These are phyloP conservation scores for Batillaria attramentaria DNA, from an alignment of 1,140 invertebrate genomes.

Conservation along the genomic window DNA sequence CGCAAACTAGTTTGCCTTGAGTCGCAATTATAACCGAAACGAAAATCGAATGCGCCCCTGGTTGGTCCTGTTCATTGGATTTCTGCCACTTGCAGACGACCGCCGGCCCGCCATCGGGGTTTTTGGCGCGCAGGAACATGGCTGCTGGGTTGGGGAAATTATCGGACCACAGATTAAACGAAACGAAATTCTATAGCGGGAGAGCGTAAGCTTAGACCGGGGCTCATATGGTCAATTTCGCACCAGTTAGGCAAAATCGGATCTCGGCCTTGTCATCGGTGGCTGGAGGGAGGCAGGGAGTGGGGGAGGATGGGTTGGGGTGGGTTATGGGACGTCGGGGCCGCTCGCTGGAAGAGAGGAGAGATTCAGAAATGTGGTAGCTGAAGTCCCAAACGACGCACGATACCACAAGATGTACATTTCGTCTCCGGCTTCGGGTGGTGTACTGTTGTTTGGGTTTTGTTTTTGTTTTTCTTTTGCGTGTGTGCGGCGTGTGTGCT, in stretches of 20 bases:
- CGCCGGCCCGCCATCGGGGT: background rate
- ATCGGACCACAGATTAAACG: background rate
- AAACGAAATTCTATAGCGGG: background rate
- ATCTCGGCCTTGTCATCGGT: too few relatives aligned
- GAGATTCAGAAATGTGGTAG: too few relatives aligned
- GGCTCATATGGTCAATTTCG: slow-evolving; percentile 14
- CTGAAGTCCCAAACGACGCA: too few relatives aligned
- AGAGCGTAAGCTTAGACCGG: background rate
- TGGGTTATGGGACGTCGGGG: too few relatives aligned
- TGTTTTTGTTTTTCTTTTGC: too few relatives aligned
- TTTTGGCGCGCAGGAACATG: background rate
- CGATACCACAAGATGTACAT: too few relatives aligned
- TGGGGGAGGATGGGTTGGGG: too few relatives aligned
- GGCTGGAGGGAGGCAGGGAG: too few relatives aligned
- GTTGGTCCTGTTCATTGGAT: slow-evolving; percentile 11
- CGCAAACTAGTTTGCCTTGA: slow-evolving; percentile 17
- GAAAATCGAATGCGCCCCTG: background rate
- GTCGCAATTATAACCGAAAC: slow-evolving; percentile 24
- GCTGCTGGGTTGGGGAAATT: background rate
- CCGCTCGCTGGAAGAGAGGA: too few relatives aligned
- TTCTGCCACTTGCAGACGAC: slow-evolving; percentile 5
- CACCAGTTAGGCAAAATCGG: slow-evolving; percentile 16
- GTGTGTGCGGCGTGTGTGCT: too few relatives aligned
- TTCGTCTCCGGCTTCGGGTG: too few relatives aligned
- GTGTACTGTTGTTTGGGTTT: too few relatives aligned